Base-by-base conservation (phyloP, 2,888 invertebrate genomes). In the Agriopis leucophaearia region DNA sequence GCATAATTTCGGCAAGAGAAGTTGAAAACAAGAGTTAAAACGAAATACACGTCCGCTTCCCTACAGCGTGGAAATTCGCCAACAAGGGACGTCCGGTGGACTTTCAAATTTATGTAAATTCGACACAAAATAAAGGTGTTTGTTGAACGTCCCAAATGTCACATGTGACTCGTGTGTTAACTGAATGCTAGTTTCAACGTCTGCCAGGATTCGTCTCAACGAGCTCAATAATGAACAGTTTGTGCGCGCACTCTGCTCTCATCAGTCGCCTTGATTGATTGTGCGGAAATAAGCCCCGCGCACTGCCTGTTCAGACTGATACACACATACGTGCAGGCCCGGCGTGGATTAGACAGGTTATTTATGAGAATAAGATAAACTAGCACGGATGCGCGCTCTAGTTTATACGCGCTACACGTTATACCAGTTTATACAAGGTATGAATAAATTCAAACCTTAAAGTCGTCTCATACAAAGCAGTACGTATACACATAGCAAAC, bases 201-300 rank as follows among this genome's bases (percentile, higher is more conserved):
- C 81, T 79, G 78, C 80, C 84, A 84, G 85, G 75, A 77, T 83
- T 83, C 80, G 82, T 80, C 74, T 81, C 77, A 77, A 82, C 79
- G 81, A 85, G 82, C 84, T 82, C 81, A 84, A 82, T 81, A 83
- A 81, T 81, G 80, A 78, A 80, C 80, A 83, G 80, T 85, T 82
- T 79, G 81, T 81, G 82, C 83, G 82, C 86, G 80, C 83, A 79
- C 82, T 80, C 79, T 84, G 82, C 86, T 85, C 86, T 88, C 87
- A 88, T 88, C 86, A 85, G 85, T 80, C 81, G 84, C 83, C 85
- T 87, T 89, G 91, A 91, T 89, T 89, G 89, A 91, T 89, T 89
- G 87, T 86, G 86, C 85, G 88, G 89, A 89, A 89, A 86, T 89
- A 90, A 91, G 83, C 86, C 86, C 80, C 77, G 81, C 81, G 81